Conservation (phyloP, 2,113 vertebrate species). For the Paradoxurus hermaphroditus region DNA sequence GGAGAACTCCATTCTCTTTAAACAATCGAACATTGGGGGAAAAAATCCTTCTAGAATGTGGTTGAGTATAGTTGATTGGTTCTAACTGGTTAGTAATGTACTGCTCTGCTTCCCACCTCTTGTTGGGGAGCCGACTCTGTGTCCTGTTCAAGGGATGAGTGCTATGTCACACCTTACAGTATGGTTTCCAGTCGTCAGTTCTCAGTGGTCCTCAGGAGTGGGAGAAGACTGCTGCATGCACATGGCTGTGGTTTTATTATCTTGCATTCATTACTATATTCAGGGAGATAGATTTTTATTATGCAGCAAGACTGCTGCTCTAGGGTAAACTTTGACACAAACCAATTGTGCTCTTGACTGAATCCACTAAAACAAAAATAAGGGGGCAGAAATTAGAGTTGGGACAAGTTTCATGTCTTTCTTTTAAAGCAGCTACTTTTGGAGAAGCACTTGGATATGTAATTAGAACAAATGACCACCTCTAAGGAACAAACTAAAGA, state of each 20-base stretch:
- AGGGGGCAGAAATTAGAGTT: background rate
- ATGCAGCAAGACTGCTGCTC: background rate
- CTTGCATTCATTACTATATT: background rate
- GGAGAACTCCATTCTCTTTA: background rate
- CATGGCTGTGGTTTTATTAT: conserved; percentile 39
- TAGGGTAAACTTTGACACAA: conserved; percentile 47
- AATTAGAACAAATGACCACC: background rate
- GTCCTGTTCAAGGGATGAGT: background rate
- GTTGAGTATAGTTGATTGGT: background rate
- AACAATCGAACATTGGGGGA: background rate
- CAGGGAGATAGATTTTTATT: conserved; percentile 48
- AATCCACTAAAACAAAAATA: conserved; percentile 11
- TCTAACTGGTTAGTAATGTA: background rate
- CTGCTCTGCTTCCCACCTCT: background rate
- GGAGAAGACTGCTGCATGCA: background rate
- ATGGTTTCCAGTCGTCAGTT: background rate
- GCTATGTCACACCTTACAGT: background rate
- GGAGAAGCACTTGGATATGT: background rate
- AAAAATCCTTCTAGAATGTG: background rate
- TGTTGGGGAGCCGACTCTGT: background rate
- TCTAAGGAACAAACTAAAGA: background rate
- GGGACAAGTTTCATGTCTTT: conserved; percentile 1
- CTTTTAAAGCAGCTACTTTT: background rate
- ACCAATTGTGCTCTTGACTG: conserved; percentile 26
- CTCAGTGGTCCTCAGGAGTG: background rate